Conservation (phyloP, 2,113 vertebrate genomes). For the Ophiodon elongatus region DNA sequence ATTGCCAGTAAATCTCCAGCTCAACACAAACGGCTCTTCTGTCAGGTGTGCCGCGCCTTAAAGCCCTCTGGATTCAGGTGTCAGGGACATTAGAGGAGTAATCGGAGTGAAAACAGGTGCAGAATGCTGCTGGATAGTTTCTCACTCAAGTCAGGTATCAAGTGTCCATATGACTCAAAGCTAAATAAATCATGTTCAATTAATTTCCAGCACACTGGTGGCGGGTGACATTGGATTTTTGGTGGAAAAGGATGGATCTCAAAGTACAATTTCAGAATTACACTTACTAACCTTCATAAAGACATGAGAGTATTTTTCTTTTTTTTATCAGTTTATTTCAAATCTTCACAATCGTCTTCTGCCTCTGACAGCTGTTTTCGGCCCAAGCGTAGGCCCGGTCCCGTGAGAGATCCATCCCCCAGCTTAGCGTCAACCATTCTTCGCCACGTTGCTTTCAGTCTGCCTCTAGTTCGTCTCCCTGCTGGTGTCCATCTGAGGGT, state of each 20-base stretch:
- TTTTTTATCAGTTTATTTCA: background rate
- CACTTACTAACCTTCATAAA: background rate
- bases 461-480: background rate
- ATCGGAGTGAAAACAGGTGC: slow-evolving; percentile 59
- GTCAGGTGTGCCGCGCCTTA: slow-evolving; percentile 55
- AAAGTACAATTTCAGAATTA: background rate
- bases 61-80: slow-evolving; percentile 66
- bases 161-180: slow-evolving; percentile 55
- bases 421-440: background rate
- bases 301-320: background rate
- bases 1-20: slow-evolving; percentile 76
- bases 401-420: background rate
- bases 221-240: slow-evolving; percentile 4
- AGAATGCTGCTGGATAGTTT: slow-evolving; percentile 76
- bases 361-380: background rate
- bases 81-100: slow-evolving; percentile 57
- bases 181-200: slow-evolving; percentile 61
- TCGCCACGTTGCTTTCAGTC: background rate
- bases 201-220: slow-evolving; percentile 34
- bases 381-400: background rate
- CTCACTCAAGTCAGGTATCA: slow-evolving; percentile 75
- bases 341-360: background rate
- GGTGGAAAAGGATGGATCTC: background rate
- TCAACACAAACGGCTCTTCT: slow-evolving; percentile 59
- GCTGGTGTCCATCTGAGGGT: background rate